Base-by-base conservation (phyloP, 2,797 vertebrate genomes). In the Decapterus maruadsi region DNA sequence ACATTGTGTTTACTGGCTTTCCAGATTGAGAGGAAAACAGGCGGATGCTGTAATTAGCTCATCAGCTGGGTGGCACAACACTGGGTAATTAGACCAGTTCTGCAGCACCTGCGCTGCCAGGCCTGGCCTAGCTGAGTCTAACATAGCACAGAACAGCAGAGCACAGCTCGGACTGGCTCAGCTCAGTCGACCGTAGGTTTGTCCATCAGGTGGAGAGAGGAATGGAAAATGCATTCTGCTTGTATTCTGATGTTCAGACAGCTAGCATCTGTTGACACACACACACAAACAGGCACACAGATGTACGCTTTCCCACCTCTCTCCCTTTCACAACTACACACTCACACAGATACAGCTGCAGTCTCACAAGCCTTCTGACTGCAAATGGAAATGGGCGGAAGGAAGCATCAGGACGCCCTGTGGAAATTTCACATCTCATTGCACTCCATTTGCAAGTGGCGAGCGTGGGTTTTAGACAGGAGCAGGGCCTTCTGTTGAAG, bases 61-160 rank as follows among this genome's bases (percentile, higher is more conserved):
- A 93, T 95, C 94, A 95, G 94, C 93, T 91, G 93, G 91, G 93
- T 92, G 92, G 93, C 93, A 95, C 92, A 93, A 94, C 93, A 95
- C 89, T 85, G 92, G 89, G 84, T 95, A 95, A 96, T 95, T 95
- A 95, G 87, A 89, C 78, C 83, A 65, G 84, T 90, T 91, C 78
- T 83, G 88, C 83, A 89, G 88, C 93, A 95, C 92, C 93, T 94
- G 91, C 64, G 70, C 82, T 80, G 88, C 91, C 86, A 81, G 86
- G 83, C 90, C 68, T 2, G 8, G 83, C 77, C 84, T 66, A 75
- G 75, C 81, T 11, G 69, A 72, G 67, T 68, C 38, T 69, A 78
- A 82, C 73, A 34, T 1, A 62, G 86, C 65, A 57, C 82, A 66
- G 81, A 66, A 67, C 48, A 62, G 70, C 45, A 31, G 50, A 29